Evolutionary conservation across 2,797 vertebrate species (phyloP).

Genomic region (Chelidonichthys spinosus): DNA sequence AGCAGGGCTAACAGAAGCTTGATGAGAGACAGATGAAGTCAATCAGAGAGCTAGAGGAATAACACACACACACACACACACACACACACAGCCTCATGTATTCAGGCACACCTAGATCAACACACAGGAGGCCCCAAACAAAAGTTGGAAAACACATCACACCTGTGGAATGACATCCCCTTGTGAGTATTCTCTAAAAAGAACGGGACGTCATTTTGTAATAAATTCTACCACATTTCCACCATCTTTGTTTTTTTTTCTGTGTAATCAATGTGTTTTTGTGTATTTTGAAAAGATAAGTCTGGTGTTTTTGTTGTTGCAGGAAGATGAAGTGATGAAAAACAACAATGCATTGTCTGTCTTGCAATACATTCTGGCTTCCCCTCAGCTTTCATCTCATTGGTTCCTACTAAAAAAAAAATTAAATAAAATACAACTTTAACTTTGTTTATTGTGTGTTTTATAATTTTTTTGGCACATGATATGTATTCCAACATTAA

Average conservation of each 20-base stretch:
- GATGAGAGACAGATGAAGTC: constrained; percentile 57
- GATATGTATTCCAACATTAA: too few species aligned
- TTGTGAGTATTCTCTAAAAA: not conserved
- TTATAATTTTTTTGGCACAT: too few species aligned
- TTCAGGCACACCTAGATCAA: not conserved
- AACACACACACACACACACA: not conserved
- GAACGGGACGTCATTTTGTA: not conserved
- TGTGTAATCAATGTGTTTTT: not conserved
- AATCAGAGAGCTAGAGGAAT: constrained; percentile 40
- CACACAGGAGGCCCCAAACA: not conserved
- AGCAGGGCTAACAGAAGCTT: constrained; percentile 48
- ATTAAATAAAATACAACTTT: too few species aligned
- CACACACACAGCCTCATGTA: not conserved
- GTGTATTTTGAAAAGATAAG: not conserved
- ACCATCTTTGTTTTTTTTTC: not conserved
- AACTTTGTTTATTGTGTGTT: too few species aligned
- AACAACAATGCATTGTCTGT: not conserved
- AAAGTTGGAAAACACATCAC: constrained; percentile 6
- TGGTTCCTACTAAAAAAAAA: not conserved
- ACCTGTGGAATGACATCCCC: not conserved
- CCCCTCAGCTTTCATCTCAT: too few species aligned
- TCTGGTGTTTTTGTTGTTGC: not conserved
- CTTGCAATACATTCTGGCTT: too few species aligned
- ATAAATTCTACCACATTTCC: not conserved
- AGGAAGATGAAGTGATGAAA: not conserved